phyloP scores from a whole-genome alignment of 1,140 invertebrate genomes.

The Drosophila rhopaloa region DNA sequence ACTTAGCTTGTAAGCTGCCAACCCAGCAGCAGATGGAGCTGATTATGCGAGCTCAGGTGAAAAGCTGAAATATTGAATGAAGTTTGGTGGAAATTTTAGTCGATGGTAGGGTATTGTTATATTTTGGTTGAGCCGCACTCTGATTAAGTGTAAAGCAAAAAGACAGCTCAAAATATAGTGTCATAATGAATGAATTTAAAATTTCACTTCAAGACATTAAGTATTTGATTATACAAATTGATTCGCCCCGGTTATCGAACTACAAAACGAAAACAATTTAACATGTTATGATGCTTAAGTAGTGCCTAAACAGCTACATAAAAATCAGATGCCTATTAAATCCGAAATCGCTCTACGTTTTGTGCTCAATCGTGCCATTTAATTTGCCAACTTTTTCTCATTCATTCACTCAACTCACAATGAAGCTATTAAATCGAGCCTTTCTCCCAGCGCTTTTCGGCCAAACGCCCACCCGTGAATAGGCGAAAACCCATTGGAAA shows the following conservation, averaged over 20 bases:
- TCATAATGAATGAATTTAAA: too few relatives aligned
- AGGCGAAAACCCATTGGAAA: slow-evolving; percentile 36
- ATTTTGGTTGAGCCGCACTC: too few relatives aligned
- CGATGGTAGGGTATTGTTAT: neutral
- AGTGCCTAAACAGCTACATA: neutral
- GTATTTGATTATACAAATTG: too few relatives aligned
- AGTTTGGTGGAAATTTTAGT: slow-evolving; percentile 5
- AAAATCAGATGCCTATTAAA: slow-evolving; percentile 20
- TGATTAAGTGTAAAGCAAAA: neutral
- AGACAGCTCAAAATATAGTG: too few relatives aligned
- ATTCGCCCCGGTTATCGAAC: neutral
- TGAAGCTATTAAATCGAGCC: slow-evolving; percentile 43
- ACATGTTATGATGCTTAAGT: neutral
- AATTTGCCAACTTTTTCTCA: slow-evolving; percentile 38
- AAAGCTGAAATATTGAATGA: slow-evolving; percentile 21
- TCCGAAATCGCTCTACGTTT: slow-evolving; percentile 24
- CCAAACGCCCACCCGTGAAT: slow-evolving; percentile 44
- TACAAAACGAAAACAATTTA: neutral
- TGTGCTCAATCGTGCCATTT: slow-evolving; percentile 30
- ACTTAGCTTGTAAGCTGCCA: slow-evolving; percentile 23
- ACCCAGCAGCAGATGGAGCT: slow-evolving; percentile 26
- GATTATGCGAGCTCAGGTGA: slow-evolving; percentile 26
- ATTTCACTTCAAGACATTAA: too few relatives aligned
- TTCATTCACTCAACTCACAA: slow-evolving; percentile 32
- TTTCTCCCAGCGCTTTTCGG: slow-evolving; percentile 35